A percentile compares a stretch with the other conserved stretches of the same genome.
Conservation (phyloP, 2,797 vertebrate species). For the Stomatorhinus walkeri region DNA sequence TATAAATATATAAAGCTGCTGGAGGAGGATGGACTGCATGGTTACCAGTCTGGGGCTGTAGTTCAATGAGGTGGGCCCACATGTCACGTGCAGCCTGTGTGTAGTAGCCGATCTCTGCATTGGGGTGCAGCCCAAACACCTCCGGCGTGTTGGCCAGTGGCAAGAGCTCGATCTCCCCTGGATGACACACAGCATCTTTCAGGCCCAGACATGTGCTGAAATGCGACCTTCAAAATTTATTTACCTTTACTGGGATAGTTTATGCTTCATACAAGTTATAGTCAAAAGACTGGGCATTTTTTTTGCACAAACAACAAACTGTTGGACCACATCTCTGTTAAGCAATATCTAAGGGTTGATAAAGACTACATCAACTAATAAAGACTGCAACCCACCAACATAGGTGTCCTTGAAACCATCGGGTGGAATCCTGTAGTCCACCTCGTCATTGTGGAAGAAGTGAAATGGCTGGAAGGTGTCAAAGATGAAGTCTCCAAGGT, state of each 20-base stretch:
- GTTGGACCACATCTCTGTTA: neutral
- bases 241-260: neutral
- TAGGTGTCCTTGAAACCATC: slow-evolving; percentile 66
- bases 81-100: slow-evolving; percentile 77
- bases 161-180: slow-evolving; percentile 76
- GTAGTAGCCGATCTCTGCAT: slow-evolving; percentile 90
- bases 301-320: neutral
- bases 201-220: neutral
- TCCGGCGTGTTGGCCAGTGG: slow-evolving; percentile 82
- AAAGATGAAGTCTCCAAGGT: slow-evolving; percentile 89
- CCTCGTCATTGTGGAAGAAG: slow-evolving; percentile 75
- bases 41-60: slow-evolving; percentile 87
- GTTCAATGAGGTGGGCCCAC: slow-evolving; percentile 81
- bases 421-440: slow-evolving; percentile 78
- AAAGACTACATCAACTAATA: neutral
- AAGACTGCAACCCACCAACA: slow-evolving; percentile 64
- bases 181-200: slow-evolving; percentile 23
- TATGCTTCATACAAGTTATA: neutral
- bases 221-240: neutral
- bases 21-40: neutral
- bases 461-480: slow-evolving; percentile 80
- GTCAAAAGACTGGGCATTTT: neutral
- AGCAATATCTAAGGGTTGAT: neutral
- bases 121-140: slow-evolving; percentile 84
- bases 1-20: neutral